These are phyloP conservation scores for Montipora capitata DNA, from an alignment of 92 coral and sea anemone species.

Conservation along the genomic window DNA sequence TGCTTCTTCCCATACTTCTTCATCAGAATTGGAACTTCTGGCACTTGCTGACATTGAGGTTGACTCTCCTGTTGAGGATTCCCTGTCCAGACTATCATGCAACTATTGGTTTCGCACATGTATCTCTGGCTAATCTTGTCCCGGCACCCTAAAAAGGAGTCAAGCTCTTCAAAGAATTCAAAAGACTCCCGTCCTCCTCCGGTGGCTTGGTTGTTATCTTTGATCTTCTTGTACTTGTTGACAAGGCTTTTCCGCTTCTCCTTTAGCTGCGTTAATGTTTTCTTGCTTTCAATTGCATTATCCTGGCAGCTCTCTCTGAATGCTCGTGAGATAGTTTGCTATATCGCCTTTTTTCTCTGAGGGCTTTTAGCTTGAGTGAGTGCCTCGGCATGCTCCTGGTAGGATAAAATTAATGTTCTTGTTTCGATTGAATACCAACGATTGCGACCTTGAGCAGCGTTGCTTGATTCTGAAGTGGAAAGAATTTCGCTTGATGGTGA, in stretches of 20 bases:
- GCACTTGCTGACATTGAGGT: neutral
- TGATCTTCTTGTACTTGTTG: slow-evolving; percentile 60
- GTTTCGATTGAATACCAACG: slow-evolving; percentile 58
- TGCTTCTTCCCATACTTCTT: neutral
- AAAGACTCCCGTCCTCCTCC: slow-evolving; percentile 57
- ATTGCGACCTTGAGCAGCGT: neutral
- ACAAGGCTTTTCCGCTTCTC: slow-evolving; percentile 65
- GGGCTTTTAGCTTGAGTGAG: slow-evolving; percentile 61
- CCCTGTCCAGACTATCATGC: neutral
- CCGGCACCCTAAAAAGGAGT: slow-evolving; percentile 40
- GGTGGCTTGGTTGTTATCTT: slow-evolving; percentile 66
- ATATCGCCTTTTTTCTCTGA: slow-evolving; percentile 54
- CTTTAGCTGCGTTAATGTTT: slow-evolving; percentile 50
- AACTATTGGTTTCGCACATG: slow-evolving; percentile 14
- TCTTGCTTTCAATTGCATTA: slow-evolving; percentile 31
- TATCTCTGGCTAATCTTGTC: slow-evolving; percentile 56
- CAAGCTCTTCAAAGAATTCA: slow-evolving; percentile 64
- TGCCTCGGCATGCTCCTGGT: slow-evolving; percentile 41
- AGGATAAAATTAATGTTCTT: slow-evolving; percentile 37
- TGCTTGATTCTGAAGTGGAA: no score
- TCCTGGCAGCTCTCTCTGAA: slow-evolving; percentile 55
- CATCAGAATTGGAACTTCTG: slow-evolving; percentile 3
- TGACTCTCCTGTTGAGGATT: slow-evolving; percentile 21
- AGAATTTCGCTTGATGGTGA: no score
- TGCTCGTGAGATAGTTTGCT: slow-evolving; percentile 41